Base-by-base conservation (phyloP, 2,113 vertebrate genomes). In the Oostethus manadensis region DNA sequence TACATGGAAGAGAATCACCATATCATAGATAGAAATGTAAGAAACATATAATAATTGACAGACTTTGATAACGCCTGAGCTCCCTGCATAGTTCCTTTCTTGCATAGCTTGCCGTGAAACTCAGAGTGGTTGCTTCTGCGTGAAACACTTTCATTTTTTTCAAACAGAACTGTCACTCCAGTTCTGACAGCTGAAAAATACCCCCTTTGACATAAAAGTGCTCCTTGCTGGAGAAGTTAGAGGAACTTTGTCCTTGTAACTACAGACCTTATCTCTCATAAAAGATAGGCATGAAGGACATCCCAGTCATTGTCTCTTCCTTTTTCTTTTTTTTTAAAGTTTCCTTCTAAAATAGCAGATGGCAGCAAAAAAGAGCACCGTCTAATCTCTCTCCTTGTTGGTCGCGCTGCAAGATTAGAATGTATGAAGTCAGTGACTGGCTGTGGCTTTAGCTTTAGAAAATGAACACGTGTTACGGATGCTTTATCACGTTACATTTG, bases 401-500 rank as follows among this genome's bases (percentile, higher is more conserved):
- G 68, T 68, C n/a, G 63, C 74, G 81, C 58, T 71, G 57, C 45
- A 33, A 77, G 72, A 79, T 83, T 68, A 76, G 70, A 64, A 71
- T 66, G 74, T 72, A 73, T 68, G 62, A 77, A 78, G 81, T 72
- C 63, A 65, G 44, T 43, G 18, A 38, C 51, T 67, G 60, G 51
- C 46, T 50, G 59, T 42, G 50, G 68, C 62, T 70, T 62, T 22
- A 42, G 43, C 26, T 14, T 17, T 63, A 38, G 51, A 67, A 78
- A 73, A 54, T 64, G 26, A 73, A 68, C 61, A 74, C 51, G 55
- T 46, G 44, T 17, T 58, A 48, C 22, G 15, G 35, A 60, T 51
- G 46, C 40, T 47, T 56, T 33, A 56, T 53, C 68, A 46, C 66
- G 66, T 75, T 63, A 73, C 72, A 55, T 73, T 76, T 72, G 43